Evolutionary conservation across 2,113 vertebrate species (phyloP), one percentile per base, ranked within the genome.

Genomic region (Cavia porcellus): DNA sequence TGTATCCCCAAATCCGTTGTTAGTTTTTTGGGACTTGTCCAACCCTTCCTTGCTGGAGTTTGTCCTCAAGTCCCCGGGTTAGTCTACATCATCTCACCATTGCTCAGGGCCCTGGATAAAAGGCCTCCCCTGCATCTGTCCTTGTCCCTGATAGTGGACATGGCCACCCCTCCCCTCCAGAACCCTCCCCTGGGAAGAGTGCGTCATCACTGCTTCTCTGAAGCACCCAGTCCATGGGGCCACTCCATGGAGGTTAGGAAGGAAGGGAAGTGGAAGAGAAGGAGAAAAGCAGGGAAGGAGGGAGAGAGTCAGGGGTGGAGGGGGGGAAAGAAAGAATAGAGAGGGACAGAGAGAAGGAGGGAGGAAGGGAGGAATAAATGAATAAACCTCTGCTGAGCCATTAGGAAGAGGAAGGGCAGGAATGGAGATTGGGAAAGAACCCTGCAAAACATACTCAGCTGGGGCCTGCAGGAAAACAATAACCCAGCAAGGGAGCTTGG

Each of bases 371-470:
- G 38, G 38, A 35, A n/a, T 72, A 32, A 74, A 25, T 61, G 15
- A 75, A 11, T 68, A 45, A 38, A 45, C 25, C 47, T 30, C 28
- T 81, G 42, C 74, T 87, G 74, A 57, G 50, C 61, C 64, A 7
- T 15, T 50, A 32, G 25, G 75, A 50, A 79, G 75, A 4, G 15
- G 45, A 13, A 88, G 64, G 64, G 55, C 47, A 30, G 50, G 62
- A 77, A 5, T 0, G 0, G 66, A 4, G 13, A 10, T 25, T 20
- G 66, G n/a, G n/a, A 66, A 35, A 52, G 61, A 42, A 77, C 59
- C 59, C 6, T 3, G 17, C 13, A 13, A 62, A 32, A 25, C 0
- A 1, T 2, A 0, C 84, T 32, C 0, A 22, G 17, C 50, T 35
- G 19, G 30, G 59, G 32, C n/a, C 64, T 14, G 2, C 0, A 50